These are phyloP conservation scores for Neopipo cinnamomea DNA, from an alignment of 2,113 vertebrate species.

Conservation along the genomic window DNA sequence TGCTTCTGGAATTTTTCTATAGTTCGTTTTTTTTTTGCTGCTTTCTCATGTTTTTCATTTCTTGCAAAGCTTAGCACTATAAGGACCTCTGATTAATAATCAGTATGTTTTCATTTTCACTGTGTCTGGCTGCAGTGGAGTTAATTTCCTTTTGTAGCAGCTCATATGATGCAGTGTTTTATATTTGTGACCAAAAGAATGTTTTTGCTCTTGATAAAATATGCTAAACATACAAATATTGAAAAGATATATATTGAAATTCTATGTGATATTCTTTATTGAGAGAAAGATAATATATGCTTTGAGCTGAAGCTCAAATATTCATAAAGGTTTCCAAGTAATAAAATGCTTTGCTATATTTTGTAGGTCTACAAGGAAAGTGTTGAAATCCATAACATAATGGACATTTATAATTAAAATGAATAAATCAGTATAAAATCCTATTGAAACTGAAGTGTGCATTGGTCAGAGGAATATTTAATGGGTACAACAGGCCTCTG, in stretches of 20 bases:
- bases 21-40: not conserved
- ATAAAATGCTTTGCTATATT: not conserved
- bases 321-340: not conserved
- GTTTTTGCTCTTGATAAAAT: not conserved
- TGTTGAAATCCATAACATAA: not conserved
- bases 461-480: not conserved
- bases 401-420: not conserved
- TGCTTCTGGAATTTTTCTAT: not conserved
- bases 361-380: not conserved
- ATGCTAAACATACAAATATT: not conserved
- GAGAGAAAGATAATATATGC: not conserved
- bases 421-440: not conserved
- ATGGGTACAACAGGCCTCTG: not conserved
- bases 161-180: not conserved
- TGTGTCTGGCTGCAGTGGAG: not conserved
- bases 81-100: not conserved
- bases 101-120: not conserved
- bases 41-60: not conserved
- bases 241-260: not conserved
- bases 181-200: not conserved
- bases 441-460: not conserved
- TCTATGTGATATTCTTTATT: not conserved
- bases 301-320: not conserved
- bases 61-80: not conserved
- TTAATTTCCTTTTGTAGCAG: not conserved